Conservation (phyloP, 2,888 invertebrate species). For the Theretra japonica region DNA sequence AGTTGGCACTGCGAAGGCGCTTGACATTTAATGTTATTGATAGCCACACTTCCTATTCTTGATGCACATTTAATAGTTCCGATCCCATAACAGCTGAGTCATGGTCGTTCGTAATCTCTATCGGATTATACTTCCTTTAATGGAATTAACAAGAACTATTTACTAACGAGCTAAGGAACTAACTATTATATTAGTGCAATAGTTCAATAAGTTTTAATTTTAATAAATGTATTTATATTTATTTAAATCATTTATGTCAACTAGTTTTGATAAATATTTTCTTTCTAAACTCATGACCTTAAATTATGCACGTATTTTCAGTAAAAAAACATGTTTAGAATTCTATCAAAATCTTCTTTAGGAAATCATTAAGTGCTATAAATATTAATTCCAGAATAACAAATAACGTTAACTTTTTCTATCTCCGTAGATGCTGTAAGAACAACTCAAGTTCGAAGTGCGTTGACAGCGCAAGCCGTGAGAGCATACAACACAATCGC, state of each 20-base stretch:
- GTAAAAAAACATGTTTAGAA: too few relatives aligned
- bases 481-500: slow-evolving; percentile 51
- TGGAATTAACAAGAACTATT: not conserved
- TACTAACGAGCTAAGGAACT: too few relatives aligned
- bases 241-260: not conserved
- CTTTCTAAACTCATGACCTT: not conserved
- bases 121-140: slow-evolving; percentile 8
- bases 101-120: slow-evolving; percentile 4
- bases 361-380: not conserved
- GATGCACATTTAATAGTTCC: slow-evolving; percentile 36
- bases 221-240: not conserved
- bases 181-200: not conserved
- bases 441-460: not conserved
- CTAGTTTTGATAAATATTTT: not conserved
- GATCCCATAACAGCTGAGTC: slow-evolving; percentile 23
- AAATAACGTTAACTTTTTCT: not conserved
- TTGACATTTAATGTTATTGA: slow-evolving; percentile 33
- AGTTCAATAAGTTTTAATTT: too few relatives aligned
- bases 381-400: not conserved
- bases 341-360: not conserved
- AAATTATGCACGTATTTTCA: not conserved
- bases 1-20: slow-evolving; percentile 39
- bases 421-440: not conserved
- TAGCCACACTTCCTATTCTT: slow-evolving; percentile 28
- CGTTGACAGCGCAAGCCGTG: slow-evolving; percentile 38